Base-by-base conservation (phyloP, 2,797 vertebrate species). In the Amphiprion clarkii region DNA sequence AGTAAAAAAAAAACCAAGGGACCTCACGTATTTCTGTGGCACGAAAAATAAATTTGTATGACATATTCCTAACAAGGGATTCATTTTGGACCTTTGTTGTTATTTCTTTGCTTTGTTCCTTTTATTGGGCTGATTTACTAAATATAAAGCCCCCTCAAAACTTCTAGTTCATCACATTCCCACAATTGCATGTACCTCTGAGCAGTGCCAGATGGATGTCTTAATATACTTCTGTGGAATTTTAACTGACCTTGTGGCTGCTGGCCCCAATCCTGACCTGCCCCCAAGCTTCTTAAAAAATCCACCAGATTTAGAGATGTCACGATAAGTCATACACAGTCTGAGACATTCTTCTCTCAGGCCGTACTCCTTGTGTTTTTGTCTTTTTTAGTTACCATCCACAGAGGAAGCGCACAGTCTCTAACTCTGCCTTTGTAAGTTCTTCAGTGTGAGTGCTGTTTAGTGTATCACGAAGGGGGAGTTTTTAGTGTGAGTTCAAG, bases 201-300 rank as follows among this genome's bases (percentile, higher is more conserved):
- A 82, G 67, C 56, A 1, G 25, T 75, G 86, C 88, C 89, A 89
- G 81, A 89, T 87, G 85, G 83, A 83, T 68, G 84, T 87, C 89
- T 89, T 83, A 85, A 82, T 90, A 83, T 84, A 78, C 78, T 87
- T 54, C 54, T 65, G 76, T 80, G 78, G 86, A 88, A 86, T 90
- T 89, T 84, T 67, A 82, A 53, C 77, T 90, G 86, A 92, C 85
- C 88, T 84, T 88, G 86, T 73, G 87, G 89, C 82, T 79, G 85
- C 80, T 92, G 91, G 92, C 91, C 88, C 92, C 88, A 88, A 91
- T 90, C 85, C 86, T 84, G 83, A 85, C 82, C 44, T 21, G 74
- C 72, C 87, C 76, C 72, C 86, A 85, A 90, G 79, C 87, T 76
- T 89, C 87, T 90, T 88, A 85, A 83, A 87, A 86, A 77, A 86